These are phyloP conservation scores for Kobus ellipsiprymnus DNA, from an alignment of 2,113 vertebrate genomes.

Conservation along the genomic window DNA sequence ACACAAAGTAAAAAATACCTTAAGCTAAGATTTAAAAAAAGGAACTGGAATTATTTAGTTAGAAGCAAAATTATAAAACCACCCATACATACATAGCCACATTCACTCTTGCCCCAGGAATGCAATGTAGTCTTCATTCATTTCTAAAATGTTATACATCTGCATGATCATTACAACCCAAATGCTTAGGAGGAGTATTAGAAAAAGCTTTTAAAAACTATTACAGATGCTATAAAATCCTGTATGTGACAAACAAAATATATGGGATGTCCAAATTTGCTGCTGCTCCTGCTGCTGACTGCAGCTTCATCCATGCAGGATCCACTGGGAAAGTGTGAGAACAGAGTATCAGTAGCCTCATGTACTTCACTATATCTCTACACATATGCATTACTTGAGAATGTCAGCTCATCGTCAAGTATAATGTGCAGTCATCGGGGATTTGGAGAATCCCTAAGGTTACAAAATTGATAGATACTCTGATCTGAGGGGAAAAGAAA, in stretches of 20 bases:
- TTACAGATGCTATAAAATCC: not conserved
- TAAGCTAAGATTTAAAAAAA: not conserved
- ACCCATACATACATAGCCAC: not conserved
- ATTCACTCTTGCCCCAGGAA: not conserved
- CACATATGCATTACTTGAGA: not conserved
- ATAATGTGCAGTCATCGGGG: fast-evolving
- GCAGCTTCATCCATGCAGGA: not conserved
- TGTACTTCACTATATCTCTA: not conserved
- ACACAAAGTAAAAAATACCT: not conserved
- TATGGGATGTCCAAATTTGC: not conserved
- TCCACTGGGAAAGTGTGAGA: not conserved
- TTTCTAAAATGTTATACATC: not conserved
- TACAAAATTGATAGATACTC: not conserved
- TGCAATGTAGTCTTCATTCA: not conserved
- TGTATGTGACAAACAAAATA: not conserved
- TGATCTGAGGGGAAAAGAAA: not conserved
- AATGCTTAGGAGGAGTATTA: not conserved
- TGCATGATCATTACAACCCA: not conserved
- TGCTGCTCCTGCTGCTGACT: not conserved
- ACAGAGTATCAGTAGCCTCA: not conserved
- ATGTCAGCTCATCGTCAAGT: not conserved
- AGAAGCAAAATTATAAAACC: not conserved
- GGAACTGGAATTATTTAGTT: not conserved
- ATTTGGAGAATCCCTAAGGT: not conserved
- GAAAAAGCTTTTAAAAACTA: not conserved